phyloP scores from a whole-genome alignment of 2,888 invertebrate species.

The Synanthedon myopaeformis region DNA sequence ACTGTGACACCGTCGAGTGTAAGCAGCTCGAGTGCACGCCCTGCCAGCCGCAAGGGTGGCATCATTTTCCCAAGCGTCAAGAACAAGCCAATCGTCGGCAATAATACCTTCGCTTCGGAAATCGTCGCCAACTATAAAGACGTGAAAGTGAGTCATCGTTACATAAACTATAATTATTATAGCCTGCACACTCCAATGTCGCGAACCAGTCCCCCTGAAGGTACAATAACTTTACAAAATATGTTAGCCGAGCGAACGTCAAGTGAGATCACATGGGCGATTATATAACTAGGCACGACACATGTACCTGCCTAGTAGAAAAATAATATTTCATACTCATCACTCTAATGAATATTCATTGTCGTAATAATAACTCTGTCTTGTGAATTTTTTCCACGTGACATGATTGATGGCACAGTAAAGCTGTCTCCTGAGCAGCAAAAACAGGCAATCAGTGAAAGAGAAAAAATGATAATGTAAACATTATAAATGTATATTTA shows the following conservation, averaged over 20 bases:
- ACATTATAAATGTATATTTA: no score
- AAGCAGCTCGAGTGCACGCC: slow-evolving; percentile 50
- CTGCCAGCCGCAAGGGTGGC: slow-evolving; percentile 77
- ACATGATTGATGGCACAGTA: slow-evolving; percentile 3
- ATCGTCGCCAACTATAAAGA: slow-evolving; percentile 82
- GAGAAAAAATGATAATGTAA: no score
- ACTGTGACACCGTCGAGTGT: slow-evolving; percentile 37
- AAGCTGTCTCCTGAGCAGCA: background rate
- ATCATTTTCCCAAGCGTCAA: slow-evolving; percentile 93
- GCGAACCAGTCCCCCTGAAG: slow-evolving; percentile 10
- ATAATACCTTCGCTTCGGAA: slow-evolving; percentile 85
- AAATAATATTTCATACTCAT: background rate
- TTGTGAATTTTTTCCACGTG: slow-evolving; percentile 1
- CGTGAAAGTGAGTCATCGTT: slow-evolving; percentile 77
- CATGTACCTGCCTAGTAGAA: background rate
- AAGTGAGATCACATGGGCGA: background rate
- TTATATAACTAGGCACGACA: background rate
- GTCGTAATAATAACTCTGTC: background rate
- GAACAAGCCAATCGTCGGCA: slow-evolving; percentile 87
- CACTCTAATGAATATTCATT: background rate
- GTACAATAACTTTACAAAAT: slow-evolving; percentile 18
- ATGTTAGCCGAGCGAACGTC: slow-evolving; percentile 17
- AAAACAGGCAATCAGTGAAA: no score
- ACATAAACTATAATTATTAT: slow-evolving; percentile 5
- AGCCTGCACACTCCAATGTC: background rate